Percentiles rank a stretch among this genome's conserved stretches.
phyloP scores from a whole-genome alignment of 2,888 invertebrate genomes.

The Cryptosula pallasiana region DNA sequence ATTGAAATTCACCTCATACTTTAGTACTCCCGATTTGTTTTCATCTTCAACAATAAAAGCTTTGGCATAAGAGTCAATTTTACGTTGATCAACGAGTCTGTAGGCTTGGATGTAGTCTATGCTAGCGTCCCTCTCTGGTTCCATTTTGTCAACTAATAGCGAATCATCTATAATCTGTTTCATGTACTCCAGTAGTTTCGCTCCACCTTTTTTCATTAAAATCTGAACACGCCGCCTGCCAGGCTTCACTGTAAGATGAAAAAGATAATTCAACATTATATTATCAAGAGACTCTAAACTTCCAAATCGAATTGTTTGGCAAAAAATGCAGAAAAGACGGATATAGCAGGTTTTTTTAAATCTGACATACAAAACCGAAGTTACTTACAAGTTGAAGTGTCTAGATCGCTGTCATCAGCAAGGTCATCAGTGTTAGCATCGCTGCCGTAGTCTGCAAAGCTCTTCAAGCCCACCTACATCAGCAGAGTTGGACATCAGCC shows the following conservation, averaged over 20 bases:
- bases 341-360: too few species aligned
- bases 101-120: slow-evolving; percentile 51
- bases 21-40: slow-evolving; percentile 30
- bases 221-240: slow-evolving; percentile 47
- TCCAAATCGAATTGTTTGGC: too few species aligned
- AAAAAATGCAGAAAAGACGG: too few species aligned
- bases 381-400: slow-evolving; percentile 46
- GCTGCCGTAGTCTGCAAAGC: slow-evolving; percentile 44
- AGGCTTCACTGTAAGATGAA: slow-evolving; percentile 40
- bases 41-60: slow-evolving; percentile 51
- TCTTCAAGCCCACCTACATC: slow-evolving; percentile 37
- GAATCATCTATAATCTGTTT: slow-evolving; percentile 43
- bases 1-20: slow-evolving; percentile 8
- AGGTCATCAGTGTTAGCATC: slow-evolving; percentile 47
- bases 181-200: slow-evolving; percentile 44
- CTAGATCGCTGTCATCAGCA: slow-evolving; percentile 49
- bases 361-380: too few species aligned
- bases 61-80: slow-evolving; percentile 47
- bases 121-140: slow-evolving; percentile 36
- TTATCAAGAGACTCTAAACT: too few species aligned
- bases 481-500: too few species aligned
- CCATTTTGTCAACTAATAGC: slow-evolving; percentile 38
- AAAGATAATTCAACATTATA: too few species aligned
- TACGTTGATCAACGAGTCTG: slow-evolving; percentile 43
- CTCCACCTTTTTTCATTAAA: slow-evolving; percentile 46